Conservation (phyloP, 2,113 vertebrate species). For the Vulpes lagopus region DNA sequence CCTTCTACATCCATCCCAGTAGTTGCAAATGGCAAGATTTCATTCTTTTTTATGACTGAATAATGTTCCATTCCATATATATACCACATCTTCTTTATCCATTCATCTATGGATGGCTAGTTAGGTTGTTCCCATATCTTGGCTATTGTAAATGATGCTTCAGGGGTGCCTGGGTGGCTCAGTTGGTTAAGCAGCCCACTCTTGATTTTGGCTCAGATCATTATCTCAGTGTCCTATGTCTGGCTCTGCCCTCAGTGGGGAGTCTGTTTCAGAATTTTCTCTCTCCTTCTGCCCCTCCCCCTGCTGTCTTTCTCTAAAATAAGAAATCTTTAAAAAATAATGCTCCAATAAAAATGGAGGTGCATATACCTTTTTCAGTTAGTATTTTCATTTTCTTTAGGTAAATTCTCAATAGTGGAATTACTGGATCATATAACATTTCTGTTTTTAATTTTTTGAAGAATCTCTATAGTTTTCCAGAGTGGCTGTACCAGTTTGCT, state of each 20-base stretch:
- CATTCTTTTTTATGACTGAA: neutral
- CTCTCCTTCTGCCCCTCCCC: neutral
- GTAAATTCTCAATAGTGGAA: neutral
- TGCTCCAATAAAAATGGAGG: neutral
- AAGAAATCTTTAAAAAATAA: neutral
- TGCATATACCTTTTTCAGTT: neutral
- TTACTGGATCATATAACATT: neutral
- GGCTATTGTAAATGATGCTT: neutral
- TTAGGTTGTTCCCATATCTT: neutral
- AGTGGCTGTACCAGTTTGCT: neutral
- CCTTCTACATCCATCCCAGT: neutral
- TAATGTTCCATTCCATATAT: neutral
- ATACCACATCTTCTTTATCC: neutral
- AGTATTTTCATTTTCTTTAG: neutral
- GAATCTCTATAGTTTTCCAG: neutral
- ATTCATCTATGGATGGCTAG: neutral
- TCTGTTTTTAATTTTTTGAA: neutral
- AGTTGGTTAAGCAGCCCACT: neutral
- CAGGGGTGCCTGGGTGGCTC: neutral
- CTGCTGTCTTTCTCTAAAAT: neutral
- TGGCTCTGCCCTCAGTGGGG: neutral
- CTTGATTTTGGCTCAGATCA: neutral
- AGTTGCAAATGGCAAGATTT: neutral
- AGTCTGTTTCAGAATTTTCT: neutral
- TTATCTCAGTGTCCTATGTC: neutral